Percentiles rank a stretch among this genome's conserved stretches.
Conservation (phyloP, 2,113 vertebrate species). For the Promerops cafer region DNA sequence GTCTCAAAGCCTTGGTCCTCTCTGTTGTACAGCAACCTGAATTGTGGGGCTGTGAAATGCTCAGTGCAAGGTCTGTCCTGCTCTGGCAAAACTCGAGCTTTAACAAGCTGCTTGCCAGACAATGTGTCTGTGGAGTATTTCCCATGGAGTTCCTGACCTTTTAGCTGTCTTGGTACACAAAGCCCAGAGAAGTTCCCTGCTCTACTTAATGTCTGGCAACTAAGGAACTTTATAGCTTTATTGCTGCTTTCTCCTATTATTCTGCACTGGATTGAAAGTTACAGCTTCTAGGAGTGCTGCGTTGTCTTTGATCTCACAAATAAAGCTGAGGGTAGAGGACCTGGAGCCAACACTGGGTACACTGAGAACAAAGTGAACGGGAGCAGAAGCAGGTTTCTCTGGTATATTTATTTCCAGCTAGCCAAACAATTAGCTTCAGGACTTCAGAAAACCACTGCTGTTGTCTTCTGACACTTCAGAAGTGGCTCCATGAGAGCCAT, state of each 20-base stretch:
- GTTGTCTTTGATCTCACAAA: background rate
- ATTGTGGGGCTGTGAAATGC: background rate
- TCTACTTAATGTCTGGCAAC: background rate
- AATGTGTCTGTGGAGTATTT: background rate
- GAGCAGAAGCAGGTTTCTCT: background rate
- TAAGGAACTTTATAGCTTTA: background rate
- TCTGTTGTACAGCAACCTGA: background rate
- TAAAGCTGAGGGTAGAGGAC: background rate
- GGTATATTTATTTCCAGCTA: background rate
- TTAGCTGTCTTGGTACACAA: background rate
- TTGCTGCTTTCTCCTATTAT: background rate
- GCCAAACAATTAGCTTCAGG: background rate
- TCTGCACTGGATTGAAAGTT: background rate
- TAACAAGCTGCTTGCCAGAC: background rate
- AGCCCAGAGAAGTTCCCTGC: background rate
- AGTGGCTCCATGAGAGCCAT: background rate
- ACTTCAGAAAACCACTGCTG: background rate
- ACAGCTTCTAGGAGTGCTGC: background rate
- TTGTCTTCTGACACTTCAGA: background rate
- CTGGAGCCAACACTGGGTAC: background rate
- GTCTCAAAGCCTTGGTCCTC: accelerated
- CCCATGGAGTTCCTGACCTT: background rate
- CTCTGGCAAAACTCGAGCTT: background rate
- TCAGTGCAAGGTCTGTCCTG: background rate
- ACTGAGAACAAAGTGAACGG: accelerated